Evolutionary conservation across 2,888 invertebrate genomes (phyloP), one percentile per base, ranked within the genome.

Genomic region (Dynastes maya): DNA sequence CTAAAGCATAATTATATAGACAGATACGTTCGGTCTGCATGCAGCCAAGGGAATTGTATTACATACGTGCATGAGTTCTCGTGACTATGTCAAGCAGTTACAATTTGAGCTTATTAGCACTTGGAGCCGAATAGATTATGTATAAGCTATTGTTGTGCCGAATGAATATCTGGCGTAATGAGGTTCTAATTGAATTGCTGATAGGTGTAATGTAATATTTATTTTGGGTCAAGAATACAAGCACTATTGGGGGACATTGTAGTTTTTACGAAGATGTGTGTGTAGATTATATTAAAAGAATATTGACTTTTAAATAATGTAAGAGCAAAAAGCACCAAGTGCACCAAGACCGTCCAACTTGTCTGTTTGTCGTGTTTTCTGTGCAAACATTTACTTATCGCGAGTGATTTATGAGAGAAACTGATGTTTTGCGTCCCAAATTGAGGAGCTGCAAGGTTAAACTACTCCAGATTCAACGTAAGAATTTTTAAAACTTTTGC

Each of bases 41-140:
- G 63, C 11, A 29, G n/a, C 32, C 8, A n/a, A 37, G 13, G 5
- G 63, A 63, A 32, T n/a, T 9, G 29, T 63, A 63, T 40, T 9
- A 4, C 16, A 16, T 40, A 45, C 45, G 65, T 65, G 16, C n/a
- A 16, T 40, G 16, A 6, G 16, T 51, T 68, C 51, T 68, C 68
- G 51, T 68, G 68, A 51, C 51, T 51, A 49, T 68, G 68, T 68
- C 51, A 29, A 51, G 29, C 51, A 51, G 68, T 68, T 51, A 51
- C 51, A 68, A 68, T 68, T 68, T 68, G 68, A 68, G 68, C 68
- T 68, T 13, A 49, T 68, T 68, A 68, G 49, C 68, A 51, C 49
- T 22, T 68, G 22, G 16, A 51, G 22, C 13, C 45, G 65, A 51
- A 68, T 68, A 29, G 53, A 68, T 68, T 68, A 68, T 68, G 68